These are phyloP conservation scores for Euphysa ruthae DNA, from an alignment of 30 jellyfish, hydroid and myxozoan species.

Conservation along the genomic window DNA sequence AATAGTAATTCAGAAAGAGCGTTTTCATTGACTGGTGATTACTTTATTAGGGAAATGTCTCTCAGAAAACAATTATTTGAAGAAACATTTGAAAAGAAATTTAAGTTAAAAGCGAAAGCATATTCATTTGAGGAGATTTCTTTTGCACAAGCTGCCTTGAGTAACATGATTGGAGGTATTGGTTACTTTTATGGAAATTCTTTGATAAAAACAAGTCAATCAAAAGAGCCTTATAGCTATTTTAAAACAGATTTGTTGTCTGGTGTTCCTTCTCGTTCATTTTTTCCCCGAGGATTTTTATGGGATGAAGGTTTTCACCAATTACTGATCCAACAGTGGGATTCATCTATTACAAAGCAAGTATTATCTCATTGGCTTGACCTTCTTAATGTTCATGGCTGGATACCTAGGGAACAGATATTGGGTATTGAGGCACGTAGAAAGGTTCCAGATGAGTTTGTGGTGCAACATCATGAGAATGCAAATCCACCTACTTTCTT, in stretches of 20 bases:
- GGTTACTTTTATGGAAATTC: conserved; percentile 80
- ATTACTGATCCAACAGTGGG: conserved; percentile 82
- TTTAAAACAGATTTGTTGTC: conserved; percentile 70
- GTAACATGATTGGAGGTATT: conserved; percentile 91
- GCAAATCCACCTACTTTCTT: conserved; percentile 97
- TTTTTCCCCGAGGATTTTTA: conserved; percentile 91
- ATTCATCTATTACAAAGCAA: conserved; percentile 47
- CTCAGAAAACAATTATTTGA: conserved; percentile 34
- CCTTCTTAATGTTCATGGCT: conserved; percentile 72
- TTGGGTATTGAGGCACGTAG: conserved; percentile 87
- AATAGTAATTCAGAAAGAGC: conserved; percentile 38
- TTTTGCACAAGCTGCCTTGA: conserved; percentile 87
- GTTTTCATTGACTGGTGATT: conserved; percentile 43
- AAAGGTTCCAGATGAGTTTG: conserved; percentile 90
- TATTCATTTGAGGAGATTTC: conserved; percentile 35
- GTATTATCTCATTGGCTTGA: conserved; percentile 87
- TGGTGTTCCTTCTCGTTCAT: conserved; percentile 93
- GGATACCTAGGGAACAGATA: conserved; percentile 97
- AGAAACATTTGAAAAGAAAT: conserved; percentile 37
- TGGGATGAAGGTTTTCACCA: conserved; percentile 99
- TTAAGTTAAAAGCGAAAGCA: conserved; percentile 44
- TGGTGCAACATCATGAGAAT: conserved; percentile 82
- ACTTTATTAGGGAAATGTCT: conserved; percentile 15
- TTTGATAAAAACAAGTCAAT: conserved; percentile 36
- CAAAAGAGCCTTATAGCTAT: conserved; percentile 69